Evolutionary conservation across 2,888 invertebrate genomes (phyloP), one percentile per base, ranked within the genome.

Genomic region (Sarcophaga carnaria): DNA sequence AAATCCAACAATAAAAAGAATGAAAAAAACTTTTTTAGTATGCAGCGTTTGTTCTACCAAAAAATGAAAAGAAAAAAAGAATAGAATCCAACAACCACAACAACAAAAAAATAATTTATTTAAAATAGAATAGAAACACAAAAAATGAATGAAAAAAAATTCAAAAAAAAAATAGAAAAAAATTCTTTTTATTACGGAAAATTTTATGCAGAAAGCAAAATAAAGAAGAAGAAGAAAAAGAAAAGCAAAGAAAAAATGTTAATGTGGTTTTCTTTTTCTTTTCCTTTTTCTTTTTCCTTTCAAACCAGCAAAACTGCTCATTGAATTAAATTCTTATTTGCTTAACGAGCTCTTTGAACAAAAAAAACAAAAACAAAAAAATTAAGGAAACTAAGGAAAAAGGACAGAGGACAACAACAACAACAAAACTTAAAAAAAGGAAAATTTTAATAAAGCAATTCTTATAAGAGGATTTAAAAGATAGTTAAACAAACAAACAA

Each of bases 11-110:
- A 60, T 17, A 45, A 2, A 11, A 60, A 27, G 45, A 64, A 77
- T 22, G 72, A 80, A 82, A 37, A 69, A 37, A 8, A 60, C 2
- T 20, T 27, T n/a, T 20, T 37, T 20, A 60, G 66, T 64, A 76
- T 45, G 77, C 60, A 54, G 49, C 49, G 4, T 47, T 71, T 59
- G 27, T 59, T 47, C 8, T 11, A 27, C 54, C 54, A 71, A 59
- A 14, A 70, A 67, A 5, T 14, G 5, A 1, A 62, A 22, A 37
- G 2, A 66, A 64, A 66, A n/a, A 12, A n/a, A 12, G 47, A 80
- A 60, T 59, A 66, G 4, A 72, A n/a, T 17, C n/a, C 3, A 59
- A 74, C 12, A 27, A 66, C 12, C 6, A 10, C 62, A 64, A 14
- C 49, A 49, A 12, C 12, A 54, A 17, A 14, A 54, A 54, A 12